Percentiles rank a stretch among this genome's conserved stretches.
Evolutionary conservation across 2,888 invertebrate genomes (phyloP).

Genomic region (Odontocolon sp.): DNA sequence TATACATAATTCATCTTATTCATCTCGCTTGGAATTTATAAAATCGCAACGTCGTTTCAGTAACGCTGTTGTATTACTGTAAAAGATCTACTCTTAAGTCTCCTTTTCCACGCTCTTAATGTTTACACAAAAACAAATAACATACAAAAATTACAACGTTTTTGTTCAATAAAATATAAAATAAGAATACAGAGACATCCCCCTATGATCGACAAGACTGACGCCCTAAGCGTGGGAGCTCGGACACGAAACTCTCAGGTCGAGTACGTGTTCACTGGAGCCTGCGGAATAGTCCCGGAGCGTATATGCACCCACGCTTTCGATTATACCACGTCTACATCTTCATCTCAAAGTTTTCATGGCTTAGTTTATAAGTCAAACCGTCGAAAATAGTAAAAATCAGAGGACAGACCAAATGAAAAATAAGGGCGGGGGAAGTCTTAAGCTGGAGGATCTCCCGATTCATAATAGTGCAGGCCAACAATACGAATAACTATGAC

Average conservation of each 20-base stretch:
- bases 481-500: slow-evolving; percentile 24
- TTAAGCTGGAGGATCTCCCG: slow-evolving; percentile 8
- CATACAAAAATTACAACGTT: too few relatives aligned
- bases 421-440: slow-evolving; percentile 5
- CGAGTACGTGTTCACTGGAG: slow-evolving; percentile 3
- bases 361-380: slow-evolving; percentile 9
- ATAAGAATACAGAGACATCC: slow-evolving; percentile 21
- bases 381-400: slow-evolving; percentile 21
- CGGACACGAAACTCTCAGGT: background rate
- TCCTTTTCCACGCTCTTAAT: too few relatives aligned
- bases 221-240: slow-evolving; percentile 19
- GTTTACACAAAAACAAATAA: too few relatives aligned
- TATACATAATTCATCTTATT: slow-evolving; percentile 62
- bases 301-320: slow-evolving; percentile 35
- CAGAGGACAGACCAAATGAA: slow-evolving; percentile 1
- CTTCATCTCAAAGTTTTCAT: slow-evolving; percentile 42
- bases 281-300: slow-evolving; percentile 1
- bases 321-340: slow-evolving; percentile 10
- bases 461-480: background rate
- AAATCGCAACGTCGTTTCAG: too few relatives aligned
- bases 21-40: slow-evolving; percentile 50
- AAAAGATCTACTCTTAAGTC: too few relatives aligned
- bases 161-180: too few relatives aligned
- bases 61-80: too few relatives aligned
- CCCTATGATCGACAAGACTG: slow-evolving; percentile 10